Conservation (phyloP, 2,113 vertebrate genomes). For the Ciconia maguari region DNA sequence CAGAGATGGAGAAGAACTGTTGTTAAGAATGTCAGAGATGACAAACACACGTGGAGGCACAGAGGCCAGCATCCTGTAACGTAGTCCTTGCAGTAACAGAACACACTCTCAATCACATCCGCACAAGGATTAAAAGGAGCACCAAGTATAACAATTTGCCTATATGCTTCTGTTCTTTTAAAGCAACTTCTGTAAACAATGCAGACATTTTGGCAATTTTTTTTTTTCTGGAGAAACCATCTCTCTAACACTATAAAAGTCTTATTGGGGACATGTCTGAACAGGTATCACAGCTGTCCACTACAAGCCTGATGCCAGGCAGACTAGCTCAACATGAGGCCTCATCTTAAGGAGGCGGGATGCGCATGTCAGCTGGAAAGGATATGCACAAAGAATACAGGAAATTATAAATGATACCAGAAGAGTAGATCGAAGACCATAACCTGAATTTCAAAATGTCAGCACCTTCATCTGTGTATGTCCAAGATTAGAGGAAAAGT, state of each 20-base stretch:
- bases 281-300: background rate
- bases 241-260: background rate
- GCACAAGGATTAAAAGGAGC: background rate
- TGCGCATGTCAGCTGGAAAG: background rate
- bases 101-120: background rate
- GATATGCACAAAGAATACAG: background rate
- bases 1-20: background rate
- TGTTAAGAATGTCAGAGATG: background rate
- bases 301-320: background rate
- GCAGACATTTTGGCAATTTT: background rate
- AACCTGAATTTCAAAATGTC: background rate
- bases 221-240: background rate
- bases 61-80: background rate
- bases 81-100: background rate
- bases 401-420: background rate
- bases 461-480: background rate
- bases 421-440: background rate
- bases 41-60: background rate
- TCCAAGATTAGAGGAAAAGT: background rate
- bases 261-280: background rate
- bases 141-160: background rate
- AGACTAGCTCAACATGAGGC: background rate
- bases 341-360: background rate
- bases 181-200: background rate
- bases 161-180: background rate